A percentile compares a stretch with the other conserved stretches of the same genome.
Conservation (phyloP, 2,888 invertebrate species). For the Andrena hattorfiana region DNA sequence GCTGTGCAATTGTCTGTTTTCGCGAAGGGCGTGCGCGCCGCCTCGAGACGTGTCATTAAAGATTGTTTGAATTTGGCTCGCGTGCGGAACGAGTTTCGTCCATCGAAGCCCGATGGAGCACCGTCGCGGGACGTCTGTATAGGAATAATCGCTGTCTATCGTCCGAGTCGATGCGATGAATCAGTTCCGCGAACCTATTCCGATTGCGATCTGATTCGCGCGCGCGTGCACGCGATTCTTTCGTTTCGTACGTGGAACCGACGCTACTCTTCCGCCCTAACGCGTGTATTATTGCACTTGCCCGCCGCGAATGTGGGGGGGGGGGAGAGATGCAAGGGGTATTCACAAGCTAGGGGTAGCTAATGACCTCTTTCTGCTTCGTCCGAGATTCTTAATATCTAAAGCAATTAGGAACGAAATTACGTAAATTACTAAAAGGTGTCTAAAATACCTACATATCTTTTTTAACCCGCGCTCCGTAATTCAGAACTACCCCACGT, state of each 20-base stretch:
- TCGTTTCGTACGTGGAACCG: slow-evolving; percentile 19
- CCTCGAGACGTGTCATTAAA: slow-evolving; percentile 67
- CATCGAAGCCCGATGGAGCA: slow-evolving; percentile 31
- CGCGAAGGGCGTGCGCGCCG: slow-evolving; percentile 8
- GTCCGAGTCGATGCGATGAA: slow-evolving; percentile 51
- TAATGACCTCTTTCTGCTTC: too few species aligned
- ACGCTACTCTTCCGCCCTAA: neutral
- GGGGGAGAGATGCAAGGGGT: neutral
- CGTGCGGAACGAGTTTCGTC: slow-evolving; percentile 60
- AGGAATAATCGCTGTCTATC: slow-evolving; percentile 61
- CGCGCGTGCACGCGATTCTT: slow-evolving; percentile 59
- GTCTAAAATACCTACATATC: neutral
- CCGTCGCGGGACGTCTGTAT: slow-evolving; percentile 36
- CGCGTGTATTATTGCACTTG: neutral
- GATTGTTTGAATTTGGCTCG: slow-evolving; percentile 69
- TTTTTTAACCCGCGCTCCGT: neutral
- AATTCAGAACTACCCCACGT: neutral
- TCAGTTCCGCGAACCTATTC: slow-evolving; percentile 65
- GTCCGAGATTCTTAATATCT: too few species aligned
- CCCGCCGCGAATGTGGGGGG: neutral
- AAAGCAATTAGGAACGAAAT: too few species aligned
- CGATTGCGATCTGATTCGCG: slow-evolving; percentile 48
- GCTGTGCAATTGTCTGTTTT: slow-evolving; percentile 51
- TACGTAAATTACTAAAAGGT: neutral
- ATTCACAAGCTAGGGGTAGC: too few species aligned